A percentile compares a stretch with the other conserved stretches of the same genome.
Evolutionary conservation across 2,113 vertebrate genomes (phyloP).

Genomic region (Catharus fuscescens): DNA sequence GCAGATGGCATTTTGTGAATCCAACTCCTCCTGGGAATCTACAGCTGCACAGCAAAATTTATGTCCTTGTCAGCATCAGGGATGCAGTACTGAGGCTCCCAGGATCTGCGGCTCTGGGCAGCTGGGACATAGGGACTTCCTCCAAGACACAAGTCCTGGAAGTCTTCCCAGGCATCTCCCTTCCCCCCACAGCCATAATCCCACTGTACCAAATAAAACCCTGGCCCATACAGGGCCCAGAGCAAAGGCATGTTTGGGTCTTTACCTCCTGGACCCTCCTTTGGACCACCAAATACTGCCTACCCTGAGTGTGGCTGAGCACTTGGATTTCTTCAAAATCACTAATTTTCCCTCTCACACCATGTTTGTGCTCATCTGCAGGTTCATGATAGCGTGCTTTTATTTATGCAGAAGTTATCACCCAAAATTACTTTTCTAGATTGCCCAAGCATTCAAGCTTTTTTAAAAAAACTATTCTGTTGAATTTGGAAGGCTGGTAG

Average conservation of each 20-base stretch:
- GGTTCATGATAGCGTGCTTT: background rate
- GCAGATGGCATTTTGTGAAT: constrained; percentile 52
- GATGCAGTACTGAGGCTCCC: constrained; percentile 22
- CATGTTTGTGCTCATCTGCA: background rate
- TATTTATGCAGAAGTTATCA: background rate
- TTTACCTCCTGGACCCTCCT: background rate
- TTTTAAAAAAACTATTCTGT: background rate
- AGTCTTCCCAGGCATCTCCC: background rate
- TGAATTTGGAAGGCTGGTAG: background rate
- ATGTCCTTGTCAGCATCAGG: constrained; percentile 43
- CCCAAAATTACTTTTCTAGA: background rate
- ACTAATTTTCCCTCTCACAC: background rate
- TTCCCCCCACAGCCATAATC: background rate
- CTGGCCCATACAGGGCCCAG: background rate
- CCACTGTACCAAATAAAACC: background rate
- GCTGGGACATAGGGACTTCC: background rate
- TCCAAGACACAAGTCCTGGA: background rate
- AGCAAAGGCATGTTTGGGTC: background rate
- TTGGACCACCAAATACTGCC: background rate
- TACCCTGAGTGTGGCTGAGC: rapidly evolving
- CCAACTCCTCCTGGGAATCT: constrained; percentile 25
- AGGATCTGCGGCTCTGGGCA: background rate
- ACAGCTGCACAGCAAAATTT: constrained; percentile 60
- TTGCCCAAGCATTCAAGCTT: background rate
- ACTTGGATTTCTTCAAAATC: background rate